phyloP scores from a whole-genome alignment of 2,888 invertebrate species.

The Pristionchus mayeri region DNA sequence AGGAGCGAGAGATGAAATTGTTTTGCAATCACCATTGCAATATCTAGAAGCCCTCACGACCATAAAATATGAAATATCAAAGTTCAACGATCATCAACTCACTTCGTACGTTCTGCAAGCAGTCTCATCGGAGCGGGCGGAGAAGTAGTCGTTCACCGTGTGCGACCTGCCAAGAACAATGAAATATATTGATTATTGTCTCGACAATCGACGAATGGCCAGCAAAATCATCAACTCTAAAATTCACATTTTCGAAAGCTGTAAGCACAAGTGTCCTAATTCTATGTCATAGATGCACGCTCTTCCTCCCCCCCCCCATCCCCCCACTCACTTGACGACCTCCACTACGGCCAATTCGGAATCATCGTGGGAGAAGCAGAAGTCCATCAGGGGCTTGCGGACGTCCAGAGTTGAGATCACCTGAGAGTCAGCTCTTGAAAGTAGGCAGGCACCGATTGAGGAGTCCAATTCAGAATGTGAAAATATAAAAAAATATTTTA shows the following conservation, averaged over 20 bases:
- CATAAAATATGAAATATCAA: slow-evolving; percentile 80
- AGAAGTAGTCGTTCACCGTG: neutral
- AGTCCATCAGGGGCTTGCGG: slow-evolving; percentile 89
- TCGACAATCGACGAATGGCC: too few relatives aligned
- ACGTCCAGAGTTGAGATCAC: slow-evolving; percentile 90
- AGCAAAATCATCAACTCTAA: too few relatives aligned
- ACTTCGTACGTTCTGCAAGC: slow-evolving; percentile 42
- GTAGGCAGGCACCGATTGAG: neutral
- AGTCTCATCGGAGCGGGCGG: slow-evolving; percentile 6
- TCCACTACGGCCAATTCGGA: slow-evolving; percentile 92
- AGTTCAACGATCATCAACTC: slow-evolving; percentile 68
- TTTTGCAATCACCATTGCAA: too few relatives aligned
- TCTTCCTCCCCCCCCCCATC: too few relatives aligned
- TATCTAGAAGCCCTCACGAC: too few relatives aligned
- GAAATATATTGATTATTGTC: too few relatives aligned
- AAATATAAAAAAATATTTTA: too few relatives aligned
- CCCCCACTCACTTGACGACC: slow-evolving; percentile 67
- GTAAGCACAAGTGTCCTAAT: too few relatives aligned
- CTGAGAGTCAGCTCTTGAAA: slow-evolving; percentile 73
- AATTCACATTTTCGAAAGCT: too few relatives aligned
- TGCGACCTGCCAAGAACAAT: neutral
- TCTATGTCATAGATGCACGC: too few relatives aligned
- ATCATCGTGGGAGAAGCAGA: slow-evolving; percentile 88
- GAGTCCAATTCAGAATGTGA: neutral
- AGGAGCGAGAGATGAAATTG: neutral